phyloP scores from a whole-genome alignment of 2,888 invertebrate species.

The Subacronicta megacephala region DNA sequence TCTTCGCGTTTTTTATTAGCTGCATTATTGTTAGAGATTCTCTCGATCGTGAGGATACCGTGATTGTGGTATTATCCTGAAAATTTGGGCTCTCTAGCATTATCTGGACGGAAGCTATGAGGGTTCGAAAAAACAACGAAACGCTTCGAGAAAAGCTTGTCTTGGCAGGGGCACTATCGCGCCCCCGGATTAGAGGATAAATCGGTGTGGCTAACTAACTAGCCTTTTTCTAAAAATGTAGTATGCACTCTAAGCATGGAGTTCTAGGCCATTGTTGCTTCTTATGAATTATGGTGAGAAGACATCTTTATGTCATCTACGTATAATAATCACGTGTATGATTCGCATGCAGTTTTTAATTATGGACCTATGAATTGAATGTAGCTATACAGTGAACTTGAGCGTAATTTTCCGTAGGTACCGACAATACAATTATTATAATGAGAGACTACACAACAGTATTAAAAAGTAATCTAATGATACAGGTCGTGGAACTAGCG shows the following conservation, averaged over 20 bases:
- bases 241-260: not conserved
- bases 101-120: too few relatives aligned
- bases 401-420: conserved; percentile 9
- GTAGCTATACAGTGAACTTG: conserved; percentile 9
- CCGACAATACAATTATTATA: conserved; percentile 31
- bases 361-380: not conserved
- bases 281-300: not conserved
- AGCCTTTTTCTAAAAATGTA: too few relatives aligned
- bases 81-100: too few relatives aligned
- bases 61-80: too few relatives aligned
- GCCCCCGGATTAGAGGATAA: too few relatives aligned
- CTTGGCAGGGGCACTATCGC: too few relatives aligned
- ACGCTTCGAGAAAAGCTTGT: too few relatives aligned
- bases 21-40: too few relatives aligned
- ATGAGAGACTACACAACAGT: conserved; percentile 6
- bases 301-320: not conserved
- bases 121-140: too few relatives aligned
- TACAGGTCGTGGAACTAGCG: not conserved
- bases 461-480: conserved; percentile 6
- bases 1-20: too few relatives aligned
- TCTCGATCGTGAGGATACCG: too few relatives aligned
- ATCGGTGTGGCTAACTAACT: not conserved
- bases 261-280: not conserved
- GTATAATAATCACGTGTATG: not conserved
- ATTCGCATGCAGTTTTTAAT: not conserved